Conservation (phyloP, 2,888 invertebrate species). For the Drosophila conformis region DNA sequence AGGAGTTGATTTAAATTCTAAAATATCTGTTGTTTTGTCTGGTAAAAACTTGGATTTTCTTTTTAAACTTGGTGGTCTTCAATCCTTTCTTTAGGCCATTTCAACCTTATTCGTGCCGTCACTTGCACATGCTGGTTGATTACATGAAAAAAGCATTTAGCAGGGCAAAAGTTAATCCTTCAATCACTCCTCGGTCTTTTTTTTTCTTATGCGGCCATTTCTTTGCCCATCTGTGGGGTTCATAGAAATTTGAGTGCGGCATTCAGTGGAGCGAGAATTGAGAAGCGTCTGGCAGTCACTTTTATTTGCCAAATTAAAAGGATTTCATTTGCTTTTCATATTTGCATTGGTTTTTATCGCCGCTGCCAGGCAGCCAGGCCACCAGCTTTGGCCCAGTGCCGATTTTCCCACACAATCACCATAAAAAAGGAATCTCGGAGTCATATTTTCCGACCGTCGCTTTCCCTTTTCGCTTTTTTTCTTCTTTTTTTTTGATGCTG, state of each 20-base stretch:
- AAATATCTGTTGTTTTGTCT: neutral
- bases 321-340: slow-evolving; percentile 74
- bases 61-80: slow-evolving; percentile 15
- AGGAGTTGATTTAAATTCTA: neutral
- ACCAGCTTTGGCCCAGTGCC: slow-evolving; percentile 34
- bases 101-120: slow-evolving; percentile 35
- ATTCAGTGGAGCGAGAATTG: slow-evolving; percentile 13
- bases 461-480: slow-evolving; percentile 9
- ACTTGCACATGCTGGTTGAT: slow-evolving; percentile 28
- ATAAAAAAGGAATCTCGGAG: slow-evolving; percentile 68
- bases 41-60: slow-evolving; percentile 9
- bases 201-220: slow-evolving; percentile 1
- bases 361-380: slow-evolving; percentile 7
- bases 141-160: slow-evolving; percentile 33
- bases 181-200: slow-evolving; percentile 11
- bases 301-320: slow-evolving; percentile 79
- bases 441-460: slow-evolving; percentile 47
- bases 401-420: slow-evolving; percentile 75
- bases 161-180: slow-evolving; percentile 54
- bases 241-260: slow-evolving; percentile 27
- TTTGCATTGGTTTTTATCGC: slow-evolving; percentile 70
- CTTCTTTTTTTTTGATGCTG: neutral
- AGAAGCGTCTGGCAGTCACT: slow-evolving; percentile 42
- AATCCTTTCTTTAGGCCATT: neutral
- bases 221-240: slow-evolving; percentile 29